phyloP scores from a whole-genome alignment of 1,140 invertebrate genomes.

The Drosophila takahashii region DNA sequence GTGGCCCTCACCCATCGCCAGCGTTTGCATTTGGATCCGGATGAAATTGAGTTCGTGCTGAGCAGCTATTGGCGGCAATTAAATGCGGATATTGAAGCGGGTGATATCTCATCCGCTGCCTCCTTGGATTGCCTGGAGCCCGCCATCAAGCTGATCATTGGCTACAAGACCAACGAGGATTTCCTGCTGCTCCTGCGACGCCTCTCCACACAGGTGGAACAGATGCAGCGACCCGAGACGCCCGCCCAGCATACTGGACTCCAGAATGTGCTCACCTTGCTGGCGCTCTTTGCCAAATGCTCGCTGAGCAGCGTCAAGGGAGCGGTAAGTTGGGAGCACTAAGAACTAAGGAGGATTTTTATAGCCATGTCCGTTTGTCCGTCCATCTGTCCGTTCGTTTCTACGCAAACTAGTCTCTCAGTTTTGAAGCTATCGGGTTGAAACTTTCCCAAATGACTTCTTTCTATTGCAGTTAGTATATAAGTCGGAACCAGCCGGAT shows the following conservation, averaged over 20 bases:
- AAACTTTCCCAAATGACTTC: no score
- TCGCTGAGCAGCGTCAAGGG: slow-evolving; percentile 75
- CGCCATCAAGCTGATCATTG: slow-evolving; percentile 72
- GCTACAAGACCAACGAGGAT: slow-evolving; percentile 80
- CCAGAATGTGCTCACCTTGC: slow-evolving; percentile 58
- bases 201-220: slow-evolving; percentile 38
- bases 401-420: no score
- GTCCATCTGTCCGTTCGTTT: no score
- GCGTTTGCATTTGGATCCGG: slow-evolving; percentile 71
- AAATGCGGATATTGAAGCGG: slow-evolving; percentile 57
- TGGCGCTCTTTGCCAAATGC: slow-evolving; percentile 69
- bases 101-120: slow-evolving; percentile 5
- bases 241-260: slow-evolving; percentile 35
- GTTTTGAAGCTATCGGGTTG: no score
- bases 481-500: no score
- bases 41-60: slow-evolving; percentile 78
- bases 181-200: slow-evolving; percentile 60
- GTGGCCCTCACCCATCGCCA: slow-evolving; percentile 72
- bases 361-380: no score
- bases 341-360: no score
- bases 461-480: no score
- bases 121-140: slow-evolving; percentile 51
- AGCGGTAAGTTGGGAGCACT: slow-evolving; percentile 50
- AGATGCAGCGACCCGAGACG: slow-evolving; percentile 40
- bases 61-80: slow-evolving; percentile 73